A percentile compares a stretch with the other conserved stretches of the same genome.
phyloP scores from a whole-genome alignment of 2,113 vertebrate species.

The Theristicus caerulescens region DNA sequence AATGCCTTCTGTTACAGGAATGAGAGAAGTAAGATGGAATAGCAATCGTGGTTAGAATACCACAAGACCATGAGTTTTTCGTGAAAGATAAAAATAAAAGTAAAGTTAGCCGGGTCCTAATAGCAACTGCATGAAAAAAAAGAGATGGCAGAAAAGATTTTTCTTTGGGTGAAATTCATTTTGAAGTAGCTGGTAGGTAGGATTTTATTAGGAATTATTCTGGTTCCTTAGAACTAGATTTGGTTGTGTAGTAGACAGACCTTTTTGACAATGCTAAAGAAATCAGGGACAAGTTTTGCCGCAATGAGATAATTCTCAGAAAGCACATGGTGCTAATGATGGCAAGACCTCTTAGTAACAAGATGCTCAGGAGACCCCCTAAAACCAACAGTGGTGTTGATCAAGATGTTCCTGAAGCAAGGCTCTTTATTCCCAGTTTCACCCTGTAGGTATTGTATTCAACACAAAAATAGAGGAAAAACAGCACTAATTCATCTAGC shows the following conservation, averaged over 20 bases:
- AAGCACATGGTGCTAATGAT: neutral
- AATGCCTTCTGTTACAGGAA: neutral
- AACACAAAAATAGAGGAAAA: neutral
- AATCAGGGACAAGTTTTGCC: neutral
- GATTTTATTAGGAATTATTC: neutral
- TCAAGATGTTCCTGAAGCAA: neutral
- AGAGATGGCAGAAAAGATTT: neutral
- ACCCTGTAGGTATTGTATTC: neutral
- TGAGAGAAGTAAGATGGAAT: neutral
- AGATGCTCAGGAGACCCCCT: neutral
- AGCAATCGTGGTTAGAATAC: neutral
- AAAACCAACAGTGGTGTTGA: neutral
- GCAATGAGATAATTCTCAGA: neutral
- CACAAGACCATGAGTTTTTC: neutral
- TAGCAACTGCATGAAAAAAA: neutral
- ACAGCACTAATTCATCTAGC: neutral
- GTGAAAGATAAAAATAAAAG: neutral
- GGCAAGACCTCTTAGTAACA: neutral
- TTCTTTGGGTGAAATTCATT: neutral
- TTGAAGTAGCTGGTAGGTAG: neutral
- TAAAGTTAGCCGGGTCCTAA: neutral
- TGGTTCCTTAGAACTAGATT: neutral
- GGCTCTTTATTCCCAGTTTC: neutral
- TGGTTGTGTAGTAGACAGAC: neutral
- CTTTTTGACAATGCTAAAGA: neutral